phyloP scores from a whole-genome alignment of 2,888 invertebrate genomes.

The Adineta ricciae region DNA sequence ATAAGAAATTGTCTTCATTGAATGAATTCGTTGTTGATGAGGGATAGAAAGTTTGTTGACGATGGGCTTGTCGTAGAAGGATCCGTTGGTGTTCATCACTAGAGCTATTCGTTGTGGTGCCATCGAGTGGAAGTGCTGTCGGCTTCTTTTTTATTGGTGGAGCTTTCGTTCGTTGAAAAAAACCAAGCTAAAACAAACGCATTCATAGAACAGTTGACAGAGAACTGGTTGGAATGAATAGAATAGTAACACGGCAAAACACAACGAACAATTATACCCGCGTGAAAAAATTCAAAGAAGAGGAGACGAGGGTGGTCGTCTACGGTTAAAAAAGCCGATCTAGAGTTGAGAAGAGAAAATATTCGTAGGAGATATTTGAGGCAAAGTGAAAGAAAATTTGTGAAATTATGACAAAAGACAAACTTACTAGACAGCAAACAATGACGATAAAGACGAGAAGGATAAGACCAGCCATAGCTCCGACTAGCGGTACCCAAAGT shows the following conservation, averaged over 20 bases:
- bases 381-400: too few relatives aligned
- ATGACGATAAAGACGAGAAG: background rate
- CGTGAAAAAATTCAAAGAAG: background rate
- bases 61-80: background rate
- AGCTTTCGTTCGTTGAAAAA: conserved; percentile 13
- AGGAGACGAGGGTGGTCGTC: background rate
- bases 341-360: background rate
- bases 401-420: background rate
- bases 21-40: background rate
- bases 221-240: background rate
- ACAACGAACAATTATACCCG: background rate
- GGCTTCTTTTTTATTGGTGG: conserved; percentile 7
- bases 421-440: conserved; percentile 10
- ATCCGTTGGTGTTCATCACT: conserved; percentile 20
- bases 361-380: too few relatives aligned
- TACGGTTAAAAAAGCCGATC: background rate
- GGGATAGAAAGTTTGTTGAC: background rate
- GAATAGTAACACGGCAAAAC: background rate
- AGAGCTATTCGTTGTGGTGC: conserved; percentile 4
- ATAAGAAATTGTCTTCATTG: background rate
- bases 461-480: conserved; percentile 21
- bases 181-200: background rate
- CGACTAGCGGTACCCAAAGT: conserved; percentile 1
- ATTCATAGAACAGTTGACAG: background rate
- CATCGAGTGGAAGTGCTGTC: background rate